phyloP scores from a whole-genome alignment of 2,797 vertebrate genomes.

The Benthosema pterotum region DNA sequence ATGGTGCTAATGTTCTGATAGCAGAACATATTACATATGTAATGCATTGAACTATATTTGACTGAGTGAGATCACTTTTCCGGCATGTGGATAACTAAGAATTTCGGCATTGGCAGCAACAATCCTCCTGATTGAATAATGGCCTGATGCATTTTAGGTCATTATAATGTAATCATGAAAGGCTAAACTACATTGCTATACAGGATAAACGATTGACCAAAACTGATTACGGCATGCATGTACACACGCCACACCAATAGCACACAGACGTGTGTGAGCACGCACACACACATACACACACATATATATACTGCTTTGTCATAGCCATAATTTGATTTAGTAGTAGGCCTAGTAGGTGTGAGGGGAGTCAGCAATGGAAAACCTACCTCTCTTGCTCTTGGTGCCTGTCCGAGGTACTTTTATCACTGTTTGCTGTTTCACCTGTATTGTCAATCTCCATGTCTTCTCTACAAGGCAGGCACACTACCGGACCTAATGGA shows the following conservation, averaged over 20 bases:
- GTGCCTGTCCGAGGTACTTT: slow-evolving; percentile 56
- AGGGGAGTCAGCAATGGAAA: not conserved
- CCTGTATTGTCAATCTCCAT: slow-evolving; percentile 68
- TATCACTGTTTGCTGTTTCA: slow-evolving; percentile 67
- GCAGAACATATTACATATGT: slow-evolving; percentile 41
- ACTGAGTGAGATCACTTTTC: slow-evolving; percentile 35
- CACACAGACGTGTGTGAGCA: too few relatives aligned
- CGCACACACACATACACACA: too few relatives aligned
- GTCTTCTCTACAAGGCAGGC: slow-evolving; percentile 54
- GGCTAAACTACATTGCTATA: not conserved
- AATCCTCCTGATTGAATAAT: slow-evolving; percentile 2
- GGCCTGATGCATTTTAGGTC: not conserved
- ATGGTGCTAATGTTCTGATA: too few relatives aligned
- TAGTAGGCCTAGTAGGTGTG: not conserved
- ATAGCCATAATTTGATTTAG: not conserved
- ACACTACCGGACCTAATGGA: slow-evolving; percentile 71
- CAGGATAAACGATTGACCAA: not conserved
- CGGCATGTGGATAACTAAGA: slow-evolving; percentile 13
- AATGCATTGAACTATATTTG: slow-evolving; percentile 36
- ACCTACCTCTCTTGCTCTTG: slow-evolving; percentile 65
- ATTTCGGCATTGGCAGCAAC: slow-evolving; percentile 6
- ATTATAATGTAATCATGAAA: not conserved
- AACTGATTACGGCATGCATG: not conserved
- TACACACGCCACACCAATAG: too few relatives aligned
- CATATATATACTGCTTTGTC: not conserved